phyloP scores from a whole-genome alignment of 2,797 vertebrate species.

The Sebastiscus tertius region DNA sequence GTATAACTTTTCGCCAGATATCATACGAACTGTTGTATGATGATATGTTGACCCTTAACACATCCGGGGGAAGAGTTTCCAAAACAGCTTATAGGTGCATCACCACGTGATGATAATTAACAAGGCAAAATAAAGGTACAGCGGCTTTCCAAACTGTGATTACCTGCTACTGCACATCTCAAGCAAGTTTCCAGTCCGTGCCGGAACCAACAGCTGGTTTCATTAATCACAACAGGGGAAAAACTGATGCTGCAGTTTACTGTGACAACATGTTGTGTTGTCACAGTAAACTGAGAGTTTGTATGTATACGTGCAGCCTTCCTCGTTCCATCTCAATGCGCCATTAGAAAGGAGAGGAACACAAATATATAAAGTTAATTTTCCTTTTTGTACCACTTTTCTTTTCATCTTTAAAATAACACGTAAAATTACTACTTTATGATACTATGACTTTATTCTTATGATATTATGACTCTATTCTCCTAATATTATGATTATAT shows the following conservation, averaged over 20 bases:
- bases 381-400: not conserved
- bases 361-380: not conserved
- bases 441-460: too few species aligned
- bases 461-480: too few species aligned
- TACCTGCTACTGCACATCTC: not conserved
- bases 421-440: too few species aligned
- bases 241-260: constrained; percentile 24
- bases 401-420: not conserved
- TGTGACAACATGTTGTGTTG: constrained; percentile 17
- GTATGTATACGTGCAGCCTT: constrained; percentile 1
- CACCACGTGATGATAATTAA: not conserved
- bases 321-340: constrained; percentile 8
- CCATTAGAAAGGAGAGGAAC: not conserved
- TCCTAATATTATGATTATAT: too few species aligned
- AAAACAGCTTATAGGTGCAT: not conserved
- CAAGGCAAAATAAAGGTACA: not conserved
- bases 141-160: not conserved
- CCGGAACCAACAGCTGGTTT: not conserved
- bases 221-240: not conserved
- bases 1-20: too few species aligned
- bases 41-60: not conserved
- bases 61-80: not conserved
- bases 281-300: constrained; percentile 29
- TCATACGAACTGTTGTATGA: too few species aligned
- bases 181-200: not conserved